Percentiles rank a stretch among this genome's conserved stretches.
Evolutionary conservation across 2,113 vertebrate genomes (phyloP).

Genomic region (Psophia crepitans): DNA sequence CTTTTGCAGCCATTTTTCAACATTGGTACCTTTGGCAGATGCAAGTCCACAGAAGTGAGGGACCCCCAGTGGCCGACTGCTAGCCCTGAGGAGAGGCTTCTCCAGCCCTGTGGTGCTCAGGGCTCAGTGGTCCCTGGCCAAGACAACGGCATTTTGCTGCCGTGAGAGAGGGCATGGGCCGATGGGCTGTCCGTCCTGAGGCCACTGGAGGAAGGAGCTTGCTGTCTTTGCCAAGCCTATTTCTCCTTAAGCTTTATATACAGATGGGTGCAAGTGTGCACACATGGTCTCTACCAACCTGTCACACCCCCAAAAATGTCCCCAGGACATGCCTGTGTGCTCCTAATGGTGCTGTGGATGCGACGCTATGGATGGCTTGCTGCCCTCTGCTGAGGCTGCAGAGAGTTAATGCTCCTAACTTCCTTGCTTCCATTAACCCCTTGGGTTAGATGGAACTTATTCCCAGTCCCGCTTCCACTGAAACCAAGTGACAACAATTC

Average conservation of each 20-base stretch:
- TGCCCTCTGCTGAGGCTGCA: background rate
- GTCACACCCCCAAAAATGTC: accelerated
- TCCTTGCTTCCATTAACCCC: background rate
- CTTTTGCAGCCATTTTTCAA: background rate
- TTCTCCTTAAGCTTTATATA: background rate
- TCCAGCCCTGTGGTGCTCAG: background rate
- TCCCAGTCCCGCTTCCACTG: background rate
- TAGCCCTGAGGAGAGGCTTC: background rate
- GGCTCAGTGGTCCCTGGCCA: background rate
- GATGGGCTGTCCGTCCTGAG: accelerated
- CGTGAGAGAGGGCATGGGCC: background rate
- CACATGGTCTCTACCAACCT: background rate
- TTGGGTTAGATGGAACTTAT: background rate
- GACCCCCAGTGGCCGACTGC: accelerated
- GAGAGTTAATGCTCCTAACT: background rate
- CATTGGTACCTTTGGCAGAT: background rate
- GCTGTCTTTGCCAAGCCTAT: background rate
- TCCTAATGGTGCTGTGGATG: background rate
- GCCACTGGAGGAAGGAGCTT: background rate
- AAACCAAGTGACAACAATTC: background rate
- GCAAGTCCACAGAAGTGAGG: background rate
- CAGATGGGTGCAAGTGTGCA: background rate
- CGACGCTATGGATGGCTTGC: background rate
- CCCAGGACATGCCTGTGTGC: background rate
- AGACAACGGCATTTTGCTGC: accelerated